These are phyloP conservation scores for Ciconia boyciana DNA, from an alignment of 2,113 vertebrate genomes.

Conservation along the genomic window DNA sequence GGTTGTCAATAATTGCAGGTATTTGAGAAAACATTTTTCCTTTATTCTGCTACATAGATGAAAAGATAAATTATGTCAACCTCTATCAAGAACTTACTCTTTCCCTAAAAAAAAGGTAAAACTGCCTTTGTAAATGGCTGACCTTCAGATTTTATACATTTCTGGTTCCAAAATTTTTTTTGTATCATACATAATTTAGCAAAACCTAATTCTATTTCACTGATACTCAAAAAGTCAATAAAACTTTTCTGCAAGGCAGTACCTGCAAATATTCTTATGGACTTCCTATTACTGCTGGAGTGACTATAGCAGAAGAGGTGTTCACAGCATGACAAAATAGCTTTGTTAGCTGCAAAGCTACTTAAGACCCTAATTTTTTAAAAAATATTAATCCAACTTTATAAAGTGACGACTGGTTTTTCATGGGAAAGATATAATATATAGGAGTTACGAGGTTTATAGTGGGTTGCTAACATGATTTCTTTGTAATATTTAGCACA, in stretches of 20 bases:
- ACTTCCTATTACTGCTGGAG: neutral
- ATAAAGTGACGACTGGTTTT: constrained; percentile 1
- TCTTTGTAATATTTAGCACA: neutral
- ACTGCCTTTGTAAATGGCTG: neutral
- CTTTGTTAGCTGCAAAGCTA: constrained; percentile 34
- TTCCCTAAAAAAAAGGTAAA: neutral
- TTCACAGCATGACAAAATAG: constrained; percentile 28
- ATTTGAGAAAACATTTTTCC: neutral
- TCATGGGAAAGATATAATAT: neutral
- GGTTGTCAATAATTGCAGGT: neutral
- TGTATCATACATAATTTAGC: neutral
- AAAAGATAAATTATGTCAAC: neutral
- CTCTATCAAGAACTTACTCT: neutral
- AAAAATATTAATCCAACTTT: constrained; percentile 26
- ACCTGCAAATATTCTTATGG: neutral
- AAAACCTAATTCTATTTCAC: neutral
- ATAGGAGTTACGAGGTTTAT: neutral
- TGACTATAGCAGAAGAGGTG: neutral
- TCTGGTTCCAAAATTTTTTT: neutral
- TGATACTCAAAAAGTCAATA: constrained; percentile 27
- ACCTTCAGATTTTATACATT: neutral
- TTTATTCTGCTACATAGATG: neutral
- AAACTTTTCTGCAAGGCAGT: neutral
- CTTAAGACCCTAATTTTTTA: neutral
- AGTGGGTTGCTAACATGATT: neutral